Conservation (phyloP, 1,140 invertebrate species). For the Nasonia longicornis region DNA sequence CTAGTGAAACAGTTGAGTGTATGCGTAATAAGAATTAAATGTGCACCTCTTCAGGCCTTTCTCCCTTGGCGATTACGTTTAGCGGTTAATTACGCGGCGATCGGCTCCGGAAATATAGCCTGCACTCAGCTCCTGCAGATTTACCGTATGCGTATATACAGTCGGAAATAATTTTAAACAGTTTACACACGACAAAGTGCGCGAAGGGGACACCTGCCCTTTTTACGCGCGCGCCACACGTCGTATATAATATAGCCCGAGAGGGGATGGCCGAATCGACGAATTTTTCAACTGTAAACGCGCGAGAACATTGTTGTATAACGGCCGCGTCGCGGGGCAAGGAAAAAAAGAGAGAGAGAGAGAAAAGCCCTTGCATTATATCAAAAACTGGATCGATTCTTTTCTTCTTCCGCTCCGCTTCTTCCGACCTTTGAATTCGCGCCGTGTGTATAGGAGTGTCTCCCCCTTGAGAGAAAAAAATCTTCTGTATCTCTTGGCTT, state of each 20-base stretch:
- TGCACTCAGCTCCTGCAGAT: neutral
- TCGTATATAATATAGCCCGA: no score
- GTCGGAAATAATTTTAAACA: no score
- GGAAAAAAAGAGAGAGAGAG: neutral
- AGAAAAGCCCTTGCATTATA: neutral
- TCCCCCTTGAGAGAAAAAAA: conserved; percentile 20
- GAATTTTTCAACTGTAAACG: no score
- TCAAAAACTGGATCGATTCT: conserved; percentile 44
- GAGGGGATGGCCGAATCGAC: no score
- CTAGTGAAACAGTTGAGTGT: no score
- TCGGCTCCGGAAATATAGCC: neutral
- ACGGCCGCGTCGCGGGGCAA: neutral
- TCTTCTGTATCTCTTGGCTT: conserved; percentile 13
- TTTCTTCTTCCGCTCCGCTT: conserved; percentile 40
- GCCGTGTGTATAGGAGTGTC: neutral
- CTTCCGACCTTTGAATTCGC: conserved; percentile 27
- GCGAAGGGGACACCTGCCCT: no score
- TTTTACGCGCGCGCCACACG: no score
- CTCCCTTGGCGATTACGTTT: conserved; percentile 27
- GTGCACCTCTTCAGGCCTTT: neutral
- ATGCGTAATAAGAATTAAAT: no score
- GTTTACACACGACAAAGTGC: neutral
- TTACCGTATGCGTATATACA: neutral
- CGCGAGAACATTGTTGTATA: neutral
- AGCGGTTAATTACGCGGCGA: conserved; percentile 36